Base-by-base conservation (phyloP, 2,888 invertebrate species). In the Apomyelois bistriatella region DNA sequence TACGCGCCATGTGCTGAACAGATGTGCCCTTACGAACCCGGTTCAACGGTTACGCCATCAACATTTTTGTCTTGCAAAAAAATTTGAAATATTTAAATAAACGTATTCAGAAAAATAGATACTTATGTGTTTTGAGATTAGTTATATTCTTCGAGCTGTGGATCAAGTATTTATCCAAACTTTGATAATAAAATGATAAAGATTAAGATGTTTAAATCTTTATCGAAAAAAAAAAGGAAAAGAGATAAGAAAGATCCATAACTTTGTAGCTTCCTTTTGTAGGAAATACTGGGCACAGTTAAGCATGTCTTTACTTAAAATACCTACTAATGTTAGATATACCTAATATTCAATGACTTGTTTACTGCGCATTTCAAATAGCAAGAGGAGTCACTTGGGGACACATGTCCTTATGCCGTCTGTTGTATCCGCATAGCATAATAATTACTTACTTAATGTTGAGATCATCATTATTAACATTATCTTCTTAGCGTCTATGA, bases 1-100 rank as follows among this genome's bases (percentile, higher is more conserved):
- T n/a, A n/a, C n/a, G n/a, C 72, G 76, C 84, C 89, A 90, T 90
- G 83, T 90, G 89, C 67, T 64, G 79, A 70, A 76, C 89, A 90
- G 82, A 88, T 90, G 89, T 78, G 78, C 73, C 66, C 71, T 73
- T 73, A 71, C 68, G 64, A 40, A 40, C 15, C 15, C 60, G 61
- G 62, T 62, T 64, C 60, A 70, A 72, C 68, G 70, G 68, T 74
- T 70, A 61, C 62, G 61, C 61, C 56, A 67, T 56, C 59, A 42
- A 51, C 16, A 32, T 42, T 51, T 51, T 32, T 51, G 8, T 43
- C 35, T 42, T 41, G 42, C 35, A 22, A 51, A 51, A 17, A 49
- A 4, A 2, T 32, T 7, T 10, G 7, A 32, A 32, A 32, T 32
- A 32, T 32, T 32, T 7, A 32, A 1, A 32, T 6, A 3, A 32